phyloP scores from a whole-genome alignment of 2,888 invertebrate species.

The Rotaria magnacalcarata region DNA sequence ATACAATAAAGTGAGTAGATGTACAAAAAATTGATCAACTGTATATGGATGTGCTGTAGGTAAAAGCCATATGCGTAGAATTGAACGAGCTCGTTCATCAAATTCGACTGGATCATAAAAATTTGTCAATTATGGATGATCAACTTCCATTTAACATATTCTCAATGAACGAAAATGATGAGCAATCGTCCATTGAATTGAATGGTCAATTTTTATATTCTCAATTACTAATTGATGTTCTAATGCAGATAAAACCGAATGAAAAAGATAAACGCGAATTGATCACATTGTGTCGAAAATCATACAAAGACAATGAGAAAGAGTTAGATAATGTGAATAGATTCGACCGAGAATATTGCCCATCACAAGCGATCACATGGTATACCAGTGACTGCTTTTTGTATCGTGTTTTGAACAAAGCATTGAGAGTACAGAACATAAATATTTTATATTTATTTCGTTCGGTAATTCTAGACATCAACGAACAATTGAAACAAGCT shows the following conservation, averaged over 20 bases:
- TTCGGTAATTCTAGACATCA: too few species aligned
- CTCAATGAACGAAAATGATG: too few species aligned
- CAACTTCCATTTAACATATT: too few species aligned
- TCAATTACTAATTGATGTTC: background rate
- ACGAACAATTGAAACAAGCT: background rate
- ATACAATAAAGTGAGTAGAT: too few species aligned
- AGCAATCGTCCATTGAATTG: too few species aligned
- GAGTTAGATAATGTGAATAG: background rate
- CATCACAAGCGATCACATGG: background rate
- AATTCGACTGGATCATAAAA: too few species aligned
- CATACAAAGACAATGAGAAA: background rate
- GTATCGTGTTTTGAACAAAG: background rate
- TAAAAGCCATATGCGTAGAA: too few species aligned
- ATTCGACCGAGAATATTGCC: background rate
- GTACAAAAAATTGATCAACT: too few species aligned
- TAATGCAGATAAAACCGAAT: background rate
- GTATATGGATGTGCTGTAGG: too few species aligned
- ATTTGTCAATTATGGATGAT: too few species aligned
- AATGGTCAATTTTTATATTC: background rate
- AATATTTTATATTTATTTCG: background rate
- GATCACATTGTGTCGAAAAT: accelerated
- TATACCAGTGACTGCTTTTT: background rate
- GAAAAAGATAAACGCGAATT: background rate
- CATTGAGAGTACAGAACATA: background rate
- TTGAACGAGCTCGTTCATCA: too few species aligned